These are phyloP conservation scores for Mirza zaza DNA, from an alignment of 2,113 vertebrate species.

Conservation along the genomic window DNA sequence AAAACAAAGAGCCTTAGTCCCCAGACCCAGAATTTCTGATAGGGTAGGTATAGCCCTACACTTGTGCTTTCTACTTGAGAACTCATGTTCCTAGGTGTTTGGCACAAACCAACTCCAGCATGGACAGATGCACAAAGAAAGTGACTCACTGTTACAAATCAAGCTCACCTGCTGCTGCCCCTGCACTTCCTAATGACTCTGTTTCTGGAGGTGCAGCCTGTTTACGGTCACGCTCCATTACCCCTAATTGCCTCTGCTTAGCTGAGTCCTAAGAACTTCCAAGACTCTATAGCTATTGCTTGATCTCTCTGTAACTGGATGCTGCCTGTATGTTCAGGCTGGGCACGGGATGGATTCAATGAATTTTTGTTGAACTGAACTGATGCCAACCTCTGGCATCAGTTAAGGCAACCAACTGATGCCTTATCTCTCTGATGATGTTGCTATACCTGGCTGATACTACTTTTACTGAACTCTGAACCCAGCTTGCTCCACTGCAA, in stretches of 20 bases:
- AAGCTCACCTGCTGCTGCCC: background rate
- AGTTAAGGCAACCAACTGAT: too few species aligned
- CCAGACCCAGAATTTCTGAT: background rate
- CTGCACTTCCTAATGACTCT: background rate
- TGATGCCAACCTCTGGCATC: fast-evolving
- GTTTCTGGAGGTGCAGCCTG: background rate
- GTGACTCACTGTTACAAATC: background rate
- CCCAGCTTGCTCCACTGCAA: background rate
- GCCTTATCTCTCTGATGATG: background rate
- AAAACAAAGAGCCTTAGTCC: background rate
- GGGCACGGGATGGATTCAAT: background rate
- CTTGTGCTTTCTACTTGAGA: background rate
- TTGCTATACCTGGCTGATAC: background rate
- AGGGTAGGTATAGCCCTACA: too few species aligned
- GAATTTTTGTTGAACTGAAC: background rate
- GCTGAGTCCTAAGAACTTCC: background rate
- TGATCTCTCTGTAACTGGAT: too few species aligned
- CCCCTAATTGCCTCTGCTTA: background rate
- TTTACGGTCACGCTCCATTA: fast-evolving
- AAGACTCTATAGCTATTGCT: background rate
- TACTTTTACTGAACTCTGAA: background rate
- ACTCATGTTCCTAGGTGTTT: fast-evolving
- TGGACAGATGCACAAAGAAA: background rate
- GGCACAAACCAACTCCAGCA: background rate
- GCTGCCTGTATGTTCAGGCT: background rate